Conservation (phyloP, 2,797 vertebrate genomes). For the Phoebastria nigripes region DNA sequence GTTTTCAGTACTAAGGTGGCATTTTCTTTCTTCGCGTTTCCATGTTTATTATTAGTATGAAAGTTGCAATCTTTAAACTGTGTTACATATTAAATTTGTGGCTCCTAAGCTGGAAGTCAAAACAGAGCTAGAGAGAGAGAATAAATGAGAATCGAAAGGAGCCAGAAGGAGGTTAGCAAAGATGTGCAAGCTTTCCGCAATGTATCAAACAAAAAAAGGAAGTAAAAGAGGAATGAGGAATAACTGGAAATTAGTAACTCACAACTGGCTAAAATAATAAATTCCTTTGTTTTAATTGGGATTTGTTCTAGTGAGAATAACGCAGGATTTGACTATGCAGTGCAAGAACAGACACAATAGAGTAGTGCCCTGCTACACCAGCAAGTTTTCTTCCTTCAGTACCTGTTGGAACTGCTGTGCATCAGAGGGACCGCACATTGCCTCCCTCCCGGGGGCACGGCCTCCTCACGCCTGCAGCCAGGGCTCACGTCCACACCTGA, state of each 20-base stretch:
- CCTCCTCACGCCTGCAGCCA: neutral
- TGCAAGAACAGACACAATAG: neutral
- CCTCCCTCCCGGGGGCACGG: accelerated
- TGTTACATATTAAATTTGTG: neutral
- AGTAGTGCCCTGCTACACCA: neutral
- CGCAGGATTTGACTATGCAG: neutral
- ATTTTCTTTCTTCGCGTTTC: neutral
- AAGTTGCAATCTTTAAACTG: neutral
- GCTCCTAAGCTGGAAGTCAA: neutral
- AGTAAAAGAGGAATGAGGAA: neutral
- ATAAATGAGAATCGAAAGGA: neutral
- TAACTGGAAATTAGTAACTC: neutral
- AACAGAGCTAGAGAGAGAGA: neutral
- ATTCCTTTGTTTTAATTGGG: neutral
- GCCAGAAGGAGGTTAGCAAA: neutral
- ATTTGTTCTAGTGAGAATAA: neutral
- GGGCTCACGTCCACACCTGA: neutral
- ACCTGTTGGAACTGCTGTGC: neutral
- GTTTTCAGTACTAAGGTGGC: neutral
- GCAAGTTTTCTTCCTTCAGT: neutral
- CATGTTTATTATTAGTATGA: neutral
- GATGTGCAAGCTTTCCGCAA: neutral
- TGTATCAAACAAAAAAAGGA: neutral
- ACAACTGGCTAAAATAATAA: neutral
- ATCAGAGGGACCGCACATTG: too few species aligned